Evolutionary conservation across 2,888 invertebrate genomes (phyloP).

Genomic region (Ophraella communa): DNA sequence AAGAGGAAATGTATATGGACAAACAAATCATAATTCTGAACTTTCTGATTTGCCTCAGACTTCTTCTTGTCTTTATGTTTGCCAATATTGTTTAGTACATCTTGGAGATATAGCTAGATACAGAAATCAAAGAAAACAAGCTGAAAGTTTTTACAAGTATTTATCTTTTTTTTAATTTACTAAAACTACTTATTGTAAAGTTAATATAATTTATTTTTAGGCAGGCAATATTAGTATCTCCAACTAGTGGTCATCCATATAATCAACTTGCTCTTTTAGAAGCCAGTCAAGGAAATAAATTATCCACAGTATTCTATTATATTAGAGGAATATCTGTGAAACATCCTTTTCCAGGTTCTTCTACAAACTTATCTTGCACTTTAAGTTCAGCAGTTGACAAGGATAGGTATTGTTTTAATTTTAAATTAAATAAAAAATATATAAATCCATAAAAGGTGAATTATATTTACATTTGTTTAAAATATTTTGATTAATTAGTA

Average conservation of each 20-base stretch:
- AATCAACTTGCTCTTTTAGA: conserved; percentile 86
- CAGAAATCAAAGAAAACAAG: conserved; percentile 79
- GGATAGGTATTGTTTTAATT: conserved; percentile 52
- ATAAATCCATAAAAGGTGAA: no score
- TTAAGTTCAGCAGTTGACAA: conserved; percentile 65
- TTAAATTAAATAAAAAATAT: no score
- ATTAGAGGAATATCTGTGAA: conserved; percentile 82
- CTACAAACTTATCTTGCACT: conserved; percentile 79
- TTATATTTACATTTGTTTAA: no score
- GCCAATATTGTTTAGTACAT: conserved; percentile 88
- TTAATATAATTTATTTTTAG: conserved; percentile 54
- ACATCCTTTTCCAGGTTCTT: conserved; percentile 85
- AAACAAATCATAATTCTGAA: conserved; percentile 48
- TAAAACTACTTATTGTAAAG: not conserved
- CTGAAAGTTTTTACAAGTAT: conserved; percentile 82
- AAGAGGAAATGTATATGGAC: conserved; percentile 57
- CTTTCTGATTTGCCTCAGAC: conserved; percentile 63
- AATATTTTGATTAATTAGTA: not conserved
- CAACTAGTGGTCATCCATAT: conserved; percentile 85
- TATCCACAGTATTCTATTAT: conserved; percentile 87
- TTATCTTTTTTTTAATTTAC: conserved; percentile 14
- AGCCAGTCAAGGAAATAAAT: conserved; percentile 79
- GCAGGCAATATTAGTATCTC: conserved; percentile 76
- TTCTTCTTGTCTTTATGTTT: conserved; percentile 82
- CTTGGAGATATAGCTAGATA: conserved; percentile 88